Conservation (phyloP, 2,113 vertebrate genomes). For the Bos indicus region DNA sequence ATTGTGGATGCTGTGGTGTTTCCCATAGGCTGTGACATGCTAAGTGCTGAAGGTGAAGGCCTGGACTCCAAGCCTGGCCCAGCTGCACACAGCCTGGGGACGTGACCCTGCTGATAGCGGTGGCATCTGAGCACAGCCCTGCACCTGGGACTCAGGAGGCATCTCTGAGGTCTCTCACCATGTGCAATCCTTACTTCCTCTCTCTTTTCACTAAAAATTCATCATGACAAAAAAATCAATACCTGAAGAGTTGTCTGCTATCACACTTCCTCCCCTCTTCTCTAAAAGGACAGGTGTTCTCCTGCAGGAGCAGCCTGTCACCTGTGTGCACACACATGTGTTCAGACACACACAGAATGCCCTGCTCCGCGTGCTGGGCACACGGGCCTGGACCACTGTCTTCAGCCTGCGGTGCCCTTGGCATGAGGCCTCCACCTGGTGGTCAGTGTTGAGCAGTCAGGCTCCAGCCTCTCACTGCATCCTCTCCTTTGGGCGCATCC, state of each 20-base stretch:
- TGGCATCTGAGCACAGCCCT: too few species aligned
- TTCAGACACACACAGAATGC: neutral
- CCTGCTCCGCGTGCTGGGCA: fast-evolving
- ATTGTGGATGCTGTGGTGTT: fast-evolving
- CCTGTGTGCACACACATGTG: fast-evolving
- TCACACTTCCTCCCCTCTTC: neutral
- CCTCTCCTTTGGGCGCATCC: neutral
- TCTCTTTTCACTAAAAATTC: neutral
- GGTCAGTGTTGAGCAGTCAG: neutral
- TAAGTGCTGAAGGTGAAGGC: neutral
- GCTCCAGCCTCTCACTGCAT: too few species aligned
- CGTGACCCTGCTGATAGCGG: fast-evolving
- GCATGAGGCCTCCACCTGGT: neutral
- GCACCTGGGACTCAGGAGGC: neutral
- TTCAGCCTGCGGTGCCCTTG: neutral
- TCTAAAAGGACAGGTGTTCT: neutral
- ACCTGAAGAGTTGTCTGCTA: neutral
- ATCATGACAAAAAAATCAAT: neutral
- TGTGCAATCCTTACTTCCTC: neutral
- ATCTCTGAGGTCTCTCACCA: too few species aligned
- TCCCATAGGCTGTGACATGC: neutral
- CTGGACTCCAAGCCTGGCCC: neutral
- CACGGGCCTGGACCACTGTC: neutral
- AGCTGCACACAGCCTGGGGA: fast-evolving
- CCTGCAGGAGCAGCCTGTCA: neutral